Conservation (phyloP, 1,140 invertebrate species). For the Aradophagus sp. region DNA sequence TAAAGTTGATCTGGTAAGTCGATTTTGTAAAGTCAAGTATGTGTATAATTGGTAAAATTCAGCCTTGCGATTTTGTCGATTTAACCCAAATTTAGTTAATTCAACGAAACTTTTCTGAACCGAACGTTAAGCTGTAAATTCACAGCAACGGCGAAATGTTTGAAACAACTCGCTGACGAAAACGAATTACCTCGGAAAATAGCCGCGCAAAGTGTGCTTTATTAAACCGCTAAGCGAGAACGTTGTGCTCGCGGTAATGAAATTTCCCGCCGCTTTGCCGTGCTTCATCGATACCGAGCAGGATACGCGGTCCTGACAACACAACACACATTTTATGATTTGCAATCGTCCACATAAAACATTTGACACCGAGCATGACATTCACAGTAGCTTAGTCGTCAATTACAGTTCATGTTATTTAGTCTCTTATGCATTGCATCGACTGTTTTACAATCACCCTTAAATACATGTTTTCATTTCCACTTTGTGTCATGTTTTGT, state of each 20-base stretch:
- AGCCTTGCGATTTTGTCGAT: too few relatives aligned
- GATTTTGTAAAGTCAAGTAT: too few relatives aligned
- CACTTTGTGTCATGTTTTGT: constrained; percentile 14
- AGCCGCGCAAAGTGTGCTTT: constrained; percentile 1
- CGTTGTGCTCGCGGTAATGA: constrained; percentile 12
- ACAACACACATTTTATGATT: too few relatives aligned
- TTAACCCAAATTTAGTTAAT: too few relatives aligned
- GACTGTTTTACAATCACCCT: constrained; percentile 3
- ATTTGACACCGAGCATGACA: constrained; percentile 22
- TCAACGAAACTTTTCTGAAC: too few relatives aligned
- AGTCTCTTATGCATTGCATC: constrained; percentile 20
- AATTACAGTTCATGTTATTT: constrained; percentile 15
- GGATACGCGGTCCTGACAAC: too few relatives aligned
- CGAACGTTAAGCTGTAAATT: too few relatives aligned
- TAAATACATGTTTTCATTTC: constrained; percentile 17
- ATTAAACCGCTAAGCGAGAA: constrained; percentile 5
- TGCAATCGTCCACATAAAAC: too few relatives aligned
- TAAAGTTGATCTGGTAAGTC: too few relatives aligned
- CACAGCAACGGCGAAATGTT: too few relatives aligned
- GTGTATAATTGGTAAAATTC: too few relatives aligned
- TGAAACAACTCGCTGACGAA: too few relatives aligned
- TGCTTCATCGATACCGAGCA: constrained; percentile 9
- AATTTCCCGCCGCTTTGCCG: constrained; percentile 18
- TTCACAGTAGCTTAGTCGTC: constrained; percentile 19
- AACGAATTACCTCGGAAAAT: background rate